Base-by-base conservation (phyloP, 2,888 invertebrate genomes). In the Cephalotes varians region DNA sequence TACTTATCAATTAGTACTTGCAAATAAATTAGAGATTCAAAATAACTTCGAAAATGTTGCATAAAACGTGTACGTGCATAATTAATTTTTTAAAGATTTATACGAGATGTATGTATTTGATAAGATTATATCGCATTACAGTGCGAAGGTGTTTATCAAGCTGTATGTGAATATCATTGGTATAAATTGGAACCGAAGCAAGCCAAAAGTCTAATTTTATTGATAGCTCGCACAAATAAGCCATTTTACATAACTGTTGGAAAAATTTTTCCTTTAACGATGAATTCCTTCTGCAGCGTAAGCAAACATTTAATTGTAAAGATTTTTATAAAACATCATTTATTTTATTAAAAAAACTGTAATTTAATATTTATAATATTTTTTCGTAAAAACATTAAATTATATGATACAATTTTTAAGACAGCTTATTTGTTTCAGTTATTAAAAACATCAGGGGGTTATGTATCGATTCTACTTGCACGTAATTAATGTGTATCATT, bases 201-300 rank as follows among this genome's bases (percentile, higher is more conserved):
- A 58, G 86, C 82, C 2, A 85, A 60, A 67, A 60, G 34, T 10
- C 47, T 89, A 21, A 84, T 89, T 37, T 31, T 80, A 7, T 64
- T 89, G 28, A 81, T 86, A 67, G 10, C 64, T 15, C 87, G 71
- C 40, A 37, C 88, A 15, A 85, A 71, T 31, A 77, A 51, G 6
- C 85, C 88, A 9, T 65, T 88, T 28, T 58, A 74, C 3, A 25
- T 90, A 60, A 90, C 87, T 1, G 89, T 85, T 0, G 87, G 87
- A 49, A 88, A 86, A 65, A 67, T 86, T 0, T 71, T 87, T 81
- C 85, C 87, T 28, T n/a, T 90, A 31, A 83, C 82, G 9, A 69
- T 88, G 72, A 67, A 40, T 44, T 73, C 82, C 0, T 85, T 88
- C 40, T 86, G 84, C 54, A 84, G 73, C 7, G 87, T 90, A 82